phyloP scores from a whole-genome alignment of 1,140 invertebrate genomes.

The Propsilocerus akamusi region DNA sequence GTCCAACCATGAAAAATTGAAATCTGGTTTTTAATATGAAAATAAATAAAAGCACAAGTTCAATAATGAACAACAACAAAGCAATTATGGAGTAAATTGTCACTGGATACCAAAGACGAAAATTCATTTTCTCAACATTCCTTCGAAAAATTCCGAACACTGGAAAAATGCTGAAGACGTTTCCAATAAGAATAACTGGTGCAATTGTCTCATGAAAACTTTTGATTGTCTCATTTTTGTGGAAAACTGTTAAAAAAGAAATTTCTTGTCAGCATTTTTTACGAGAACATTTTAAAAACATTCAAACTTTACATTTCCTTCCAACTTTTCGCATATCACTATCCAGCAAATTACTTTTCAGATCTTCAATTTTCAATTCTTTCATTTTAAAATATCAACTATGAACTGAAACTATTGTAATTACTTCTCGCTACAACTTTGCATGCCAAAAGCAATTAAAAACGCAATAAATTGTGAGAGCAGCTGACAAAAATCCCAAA shows the following conservation, averaged over 20 bases:
- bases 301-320: too few species aligned
- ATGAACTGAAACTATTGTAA: too few species aligned
- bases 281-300: too few species aligned
- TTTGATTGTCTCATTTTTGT: not conserved
- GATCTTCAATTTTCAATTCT: too few species aligned
- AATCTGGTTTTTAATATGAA: not conserved
- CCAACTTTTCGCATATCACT: too few species aligned
- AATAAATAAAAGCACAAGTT: not conserved
- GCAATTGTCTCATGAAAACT: not conserved
- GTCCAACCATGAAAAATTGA: slow-evolving; percentile 1
- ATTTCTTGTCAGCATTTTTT: too few species aligned
- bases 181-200: not conserved
- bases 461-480: too few species aligned
- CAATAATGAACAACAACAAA: not conserved
- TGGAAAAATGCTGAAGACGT: not conserved
- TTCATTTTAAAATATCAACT: too few species aligned
- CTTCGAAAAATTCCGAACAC: not conserved
- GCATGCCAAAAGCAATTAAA: too few species aligned
- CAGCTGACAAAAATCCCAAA: too few species aligned
- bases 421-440: too few species aligned
- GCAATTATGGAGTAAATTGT: not conserved
- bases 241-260: not conserved
- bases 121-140: not conserved
- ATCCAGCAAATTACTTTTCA: too few species aligned
- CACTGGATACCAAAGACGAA: not conserved